Evolutionary conservation across 2,888 invertebrate species (phyloP).

Genomic region (Pemphredon lugubris): DNA sequence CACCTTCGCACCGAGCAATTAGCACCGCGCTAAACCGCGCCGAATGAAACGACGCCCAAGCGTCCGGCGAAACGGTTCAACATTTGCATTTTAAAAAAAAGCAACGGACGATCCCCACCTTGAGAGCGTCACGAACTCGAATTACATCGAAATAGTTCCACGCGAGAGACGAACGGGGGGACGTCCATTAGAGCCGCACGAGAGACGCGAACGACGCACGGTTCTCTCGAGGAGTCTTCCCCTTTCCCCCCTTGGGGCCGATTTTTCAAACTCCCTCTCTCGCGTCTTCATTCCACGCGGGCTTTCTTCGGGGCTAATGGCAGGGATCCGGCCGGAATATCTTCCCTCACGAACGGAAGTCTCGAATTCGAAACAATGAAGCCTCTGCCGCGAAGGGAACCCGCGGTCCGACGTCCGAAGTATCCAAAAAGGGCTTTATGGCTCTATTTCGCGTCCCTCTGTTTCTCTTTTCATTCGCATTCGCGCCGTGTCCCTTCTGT

Average conservation of each 20-base stretch:
- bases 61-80: conserved; percentile 8
- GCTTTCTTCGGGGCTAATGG: conserved; percentile 8
- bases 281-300: conserved; percentile 49
- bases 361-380: conserved; percentile 74
- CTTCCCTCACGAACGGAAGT: conserved; percentile 71
- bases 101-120: conserved; percentile 48
- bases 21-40: conserved; percentile 66
- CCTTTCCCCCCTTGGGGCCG: too few species aligned
- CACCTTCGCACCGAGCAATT: conserved; percentile 76
- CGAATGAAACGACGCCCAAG: conserved; percentile 19
- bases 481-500: conserved; percentile 14
- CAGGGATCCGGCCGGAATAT: neutral
- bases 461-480: conserved; percentile 45
- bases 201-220: too few species aligned
- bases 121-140: neutral
- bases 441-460: conserved; percentile 72
- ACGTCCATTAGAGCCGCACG: too few species aligned
- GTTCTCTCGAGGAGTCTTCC: too few species aligned
- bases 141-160: too few species aligned
- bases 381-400: conserved; percentile 59
- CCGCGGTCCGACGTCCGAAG: conserved; percentile 66
- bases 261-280: neutral
- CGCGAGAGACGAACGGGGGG: too few species aligned
- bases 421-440: conserved; percentile 73
- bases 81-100: too few species aligned